Base-by-base conservation (phyloP, 2,113 vertebrate genomes). In the Bos javanicus region DNA sequence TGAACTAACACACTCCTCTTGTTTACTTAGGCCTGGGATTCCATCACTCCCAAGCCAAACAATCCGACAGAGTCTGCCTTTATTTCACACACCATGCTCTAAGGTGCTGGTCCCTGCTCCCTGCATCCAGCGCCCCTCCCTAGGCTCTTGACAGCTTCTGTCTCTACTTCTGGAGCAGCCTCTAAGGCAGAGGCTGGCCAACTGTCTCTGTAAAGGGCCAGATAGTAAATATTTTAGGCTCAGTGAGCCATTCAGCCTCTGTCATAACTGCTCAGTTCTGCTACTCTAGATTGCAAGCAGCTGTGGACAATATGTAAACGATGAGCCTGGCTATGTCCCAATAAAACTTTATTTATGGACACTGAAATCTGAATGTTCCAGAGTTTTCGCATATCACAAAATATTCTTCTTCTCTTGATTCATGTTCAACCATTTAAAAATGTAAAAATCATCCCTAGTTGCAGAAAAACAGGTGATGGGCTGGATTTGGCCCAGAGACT, bases 401-500 rank as follows among this genome's bases (percentile, higher is more conserved):
- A 57, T 21, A 10, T 4, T 46, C 7, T 83, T 56, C 36, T 62
- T 80, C 46, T 85, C 85, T 74, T 71, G 62, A 85, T 86, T 64
- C 59, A 48, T 62, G 76, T 60, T 39, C 46, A 33, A 93, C 48
- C 16, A 87, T 54, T 74, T 57, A 14, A 62, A 71, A 62, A 26
- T 26, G 39, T 43, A 17, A 86, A 81, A 64, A 14, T 10, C 5
- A n/a, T 50, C 64, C 54, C 94, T 56, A 71, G 16, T 21, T 8
- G 6, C 4, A 12, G 33, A 16, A 33, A 26, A 74, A 78, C n/a
- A 76, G 50, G 48, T 25, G 7, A 25, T 4, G 15, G 83, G 52
- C 39, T 7, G 0, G 62, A 30, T 48, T 25, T n/a, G 12, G 50
- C 39, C 80, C 15, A 5, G 0, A 0, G 0, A 6, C 17, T 17